Conservation (phyloP, 2,797 vertebrate genomes). For the Loris lydekkerianus region DNA sequence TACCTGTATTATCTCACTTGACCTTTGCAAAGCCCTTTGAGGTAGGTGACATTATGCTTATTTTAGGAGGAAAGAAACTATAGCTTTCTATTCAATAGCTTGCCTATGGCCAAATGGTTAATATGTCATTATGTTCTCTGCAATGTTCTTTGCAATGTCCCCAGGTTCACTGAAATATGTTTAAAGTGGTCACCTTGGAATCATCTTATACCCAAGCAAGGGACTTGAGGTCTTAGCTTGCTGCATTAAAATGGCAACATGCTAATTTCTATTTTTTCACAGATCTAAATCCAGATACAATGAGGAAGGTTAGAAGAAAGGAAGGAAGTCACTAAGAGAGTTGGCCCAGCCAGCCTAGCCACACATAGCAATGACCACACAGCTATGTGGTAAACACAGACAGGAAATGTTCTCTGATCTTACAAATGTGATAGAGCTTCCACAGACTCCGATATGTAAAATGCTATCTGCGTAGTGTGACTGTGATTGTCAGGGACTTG, state of each 20-base stretch:
- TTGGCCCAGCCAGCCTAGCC: not conserved
- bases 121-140: not conserved
- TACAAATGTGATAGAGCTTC: not conserved
- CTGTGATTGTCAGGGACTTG: not conserved
- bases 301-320: not conserved
- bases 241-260: not conserved
- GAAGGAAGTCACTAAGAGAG: not conserved
- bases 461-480: not conserved
- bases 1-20: not conserved
- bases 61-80: not conserved
- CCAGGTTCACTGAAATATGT: not conserved
- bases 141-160: not conserved
- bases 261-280: not conserved
- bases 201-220: not conserved
- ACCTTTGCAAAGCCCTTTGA: not conserved
- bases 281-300: not conserved
- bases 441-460: not conserved
- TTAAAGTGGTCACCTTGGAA: not conserved
- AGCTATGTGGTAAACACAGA: not conserved
- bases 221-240: not conserved
- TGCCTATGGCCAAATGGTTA: not conserved
- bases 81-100: not conserved
- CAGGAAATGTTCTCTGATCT: constrained; percentile 61
- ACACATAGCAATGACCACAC: not conserved
- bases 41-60: not conserved